Percentiles rank a stretch among this genome's conserved stretches.
Conservation (phyloP, 2,797 vertebrate genomes). For the Allobates femoralis region DNA sequence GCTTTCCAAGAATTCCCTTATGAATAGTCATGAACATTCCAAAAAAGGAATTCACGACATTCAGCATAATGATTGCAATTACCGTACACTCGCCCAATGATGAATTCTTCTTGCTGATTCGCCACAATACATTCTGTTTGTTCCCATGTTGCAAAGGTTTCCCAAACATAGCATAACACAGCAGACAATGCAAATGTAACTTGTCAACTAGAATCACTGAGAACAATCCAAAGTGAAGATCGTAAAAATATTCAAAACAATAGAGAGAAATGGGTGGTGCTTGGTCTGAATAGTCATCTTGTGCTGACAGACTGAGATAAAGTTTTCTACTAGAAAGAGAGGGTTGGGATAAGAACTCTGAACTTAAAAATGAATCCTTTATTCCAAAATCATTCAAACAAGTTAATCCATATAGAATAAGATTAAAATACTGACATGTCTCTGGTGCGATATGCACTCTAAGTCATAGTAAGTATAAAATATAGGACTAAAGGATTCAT, state of each 20-base stretch:
- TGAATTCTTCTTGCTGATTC: constrained; percentile 7
- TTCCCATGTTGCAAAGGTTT: background rate
- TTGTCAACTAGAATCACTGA: background rate
- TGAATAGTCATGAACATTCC: constrained; percentile 12
- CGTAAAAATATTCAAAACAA: background rate
- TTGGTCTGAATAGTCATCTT: too few relatives aligned
- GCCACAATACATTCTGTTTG: background rate
- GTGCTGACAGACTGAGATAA: too few relatives aligned
- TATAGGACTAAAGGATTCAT: too few relatives aligned
- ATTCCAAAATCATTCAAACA: too few relatives aligned
- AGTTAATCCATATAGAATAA: too few relatives aligned
- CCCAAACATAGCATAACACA: background rate
- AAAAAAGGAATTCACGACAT: constrained; percentile 16
- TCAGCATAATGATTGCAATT: constrained; percentile 37
- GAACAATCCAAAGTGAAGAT: background rate
- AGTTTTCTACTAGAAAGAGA: too few relatives aligned
- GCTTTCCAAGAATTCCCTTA: background rate
- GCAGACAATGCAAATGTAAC: background rate
- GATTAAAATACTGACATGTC: too few relatives aligned
- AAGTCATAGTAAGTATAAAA: too few relatives aligned
- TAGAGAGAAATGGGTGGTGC: too few relatives aligned
- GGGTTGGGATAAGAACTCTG: too few relatives aligned
- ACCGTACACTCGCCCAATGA: background rate
- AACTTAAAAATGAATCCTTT: too few relatives aligned
- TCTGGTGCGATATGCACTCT: too few relatives aligned